These are phyloP conservation scores for Pyrocoelia pectoralis DNA, from an alignment of 2,888 invertebrate genomes.

Conservation along the genomic window DNA sequence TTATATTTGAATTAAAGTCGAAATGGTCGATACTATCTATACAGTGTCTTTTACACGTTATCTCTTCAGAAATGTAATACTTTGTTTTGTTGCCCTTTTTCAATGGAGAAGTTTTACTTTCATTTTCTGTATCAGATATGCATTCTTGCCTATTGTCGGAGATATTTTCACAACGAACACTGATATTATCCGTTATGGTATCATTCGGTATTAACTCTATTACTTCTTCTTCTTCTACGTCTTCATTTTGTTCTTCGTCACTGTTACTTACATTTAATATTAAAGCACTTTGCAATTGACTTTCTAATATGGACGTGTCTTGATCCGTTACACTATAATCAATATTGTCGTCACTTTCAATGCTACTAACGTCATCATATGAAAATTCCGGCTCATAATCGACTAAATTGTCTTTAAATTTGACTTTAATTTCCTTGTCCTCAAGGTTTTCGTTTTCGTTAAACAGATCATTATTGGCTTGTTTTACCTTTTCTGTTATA, in stretches of 20 bases:
- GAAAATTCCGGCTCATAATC: constrained; percentile 62
- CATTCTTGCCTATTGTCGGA: not conserved
- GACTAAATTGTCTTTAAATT: constrained; percentile 61
- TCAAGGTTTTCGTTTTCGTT: constrained; percentile 45
- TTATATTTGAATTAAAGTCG: constrained; percentile 51
- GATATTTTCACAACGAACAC: constrained; percentile 14
- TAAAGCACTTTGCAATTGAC: constrained; percentile 19
- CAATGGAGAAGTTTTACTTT: constrained; percentile 6
- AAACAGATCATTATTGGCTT: constrained; percentile 63
- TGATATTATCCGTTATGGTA: constrained; percentile 9
- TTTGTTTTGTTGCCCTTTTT: constrained; percentile 11
- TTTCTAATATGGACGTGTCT: constrained; percentile 22
- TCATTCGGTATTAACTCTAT: not conserved
- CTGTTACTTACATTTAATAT: constrained; percentile 38
- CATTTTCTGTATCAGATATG: constrained; percentile 7
- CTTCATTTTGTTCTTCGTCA: constrained; percentile 46
- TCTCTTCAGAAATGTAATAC: constrained; percentile 4
- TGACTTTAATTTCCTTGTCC: constrained; percentile 56
- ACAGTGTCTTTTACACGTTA: constrained; percentile 56
- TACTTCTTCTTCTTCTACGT: not conserved
- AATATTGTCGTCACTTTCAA: constrained; percentile 55
- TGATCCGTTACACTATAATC: constrained; percentile 36
- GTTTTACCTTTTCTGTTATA: constrained; percentile 63
- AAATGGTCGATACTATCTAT: constrained; percentile 55
- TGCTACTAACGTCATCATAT: constrained; percentile 57